phyloP scores from a whole-genome alignment of 2,888 invertebrate genomes.

The Griposia aprilina region DNA sequence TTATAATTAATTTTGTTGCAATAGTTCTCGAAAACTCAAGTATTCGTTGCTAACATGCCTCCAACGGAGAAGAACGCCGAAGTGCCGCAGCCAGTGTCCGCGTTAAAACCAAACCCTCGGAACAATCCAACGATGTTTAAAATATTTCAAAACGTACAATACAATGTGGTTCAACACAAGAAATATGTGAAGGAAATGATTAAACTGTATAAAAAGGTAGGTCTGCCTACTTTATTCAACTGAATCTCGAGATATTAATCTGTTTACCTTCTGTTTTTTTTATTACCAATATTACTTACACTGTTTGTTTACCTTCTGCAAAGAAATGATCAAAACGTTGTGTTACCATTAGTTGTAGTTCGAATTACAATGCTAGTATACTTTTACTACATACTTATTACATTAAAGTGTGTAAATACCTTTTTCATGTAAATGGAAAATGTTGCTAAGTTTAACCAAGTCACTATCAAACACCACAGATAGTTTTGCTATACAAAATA shows the following conservation, averaged over 20 bases:
- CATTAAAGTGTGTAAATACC: no score
- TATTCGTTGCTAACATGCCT: constrained; percentile 73
- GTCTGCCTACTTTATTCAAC: constrained; percentile 11
- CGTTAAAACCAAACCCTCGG: constrained; percentile 82
- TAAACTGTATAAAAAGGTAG: constrained; percentile 92
- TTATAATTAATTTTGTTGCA: not conserved
- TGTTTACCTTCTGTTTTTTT: not conserved
- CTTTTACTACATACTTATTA: not conserved
- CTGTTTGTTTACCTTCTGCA: not conserved
- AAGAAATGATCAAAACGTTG: not conserved
- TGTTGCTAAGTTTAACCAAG: not conserved
- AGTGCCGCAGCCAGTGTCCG: constrained; percentile 68
- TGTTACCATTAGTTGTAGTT: not conserved
- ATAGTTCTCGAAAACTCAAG: not conserved
- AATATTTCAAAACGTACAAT: constrained; percentile 92
- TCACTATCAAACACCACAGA: not conserved
- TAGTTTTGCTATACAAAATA: not conserved
- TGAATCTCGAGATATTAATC: not conserved
- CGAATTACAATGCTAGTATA: not conserved
- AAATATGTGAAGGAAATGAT: constrained; percentile 91
- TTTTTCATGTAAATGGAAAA: not conserved
- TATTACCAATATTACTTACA: not conserved
- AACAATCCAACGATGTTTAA: constrained; percentile 86
- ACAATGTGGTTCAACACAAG: constrained; percentile 92
- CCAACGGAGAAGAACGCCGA: constrained; percentile 74